Percentiles rank a stretch among this genome's conserved stretches.
phyloP scores from a whole-genome alignment of 2,888 invertebrate genomes.

The Strigamia crassipes region DNA sequence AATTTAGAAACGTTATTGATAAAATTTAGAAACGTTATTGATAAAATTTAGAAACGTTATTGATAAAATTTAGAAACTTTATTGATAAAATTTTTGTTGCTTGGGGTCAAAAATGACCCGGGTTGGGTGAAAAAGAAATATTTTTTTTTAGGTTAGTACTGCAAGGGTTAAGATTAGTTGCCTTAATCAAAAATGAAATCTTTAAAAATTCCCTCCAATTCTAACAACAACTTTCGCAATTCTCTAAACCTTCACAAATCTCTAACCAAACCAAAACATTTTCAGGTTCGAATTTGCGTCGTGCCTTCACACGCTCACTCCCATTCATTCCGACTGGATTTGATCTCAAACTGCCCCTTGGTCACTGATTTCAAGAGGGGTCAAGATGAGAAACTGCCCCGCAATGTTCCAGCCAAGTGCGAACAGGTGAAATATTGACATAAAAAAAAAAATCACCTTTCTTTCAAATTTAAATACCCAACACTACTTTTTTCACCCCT shows the following conservation, averaged over 20 bases:
- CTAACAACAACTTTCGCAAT: too few relatives aligned
- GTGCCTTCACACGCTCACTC: constrained; percentile 12
- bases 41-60: too few relatives aligned
- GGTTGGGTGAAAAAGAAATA: too few relatives aligned
- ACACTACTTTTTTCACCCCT: background rate
- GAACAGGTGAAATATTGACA: background rate
- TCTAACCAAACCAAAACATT: background rate
- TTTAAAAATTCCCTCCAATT: too few relatives aligned
- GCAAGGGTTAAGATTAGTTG: too few relatives aligned
- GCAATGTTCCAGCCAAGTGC: background rate
- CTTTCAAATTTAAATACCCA: background rate
- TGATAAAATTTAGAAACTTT: too few relatives aligned
- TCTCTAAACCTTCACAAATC: background rate
- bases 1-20: too few relatives aligned
- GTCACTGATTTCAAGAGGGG: background rate
- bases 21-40: too few relatives aligned
- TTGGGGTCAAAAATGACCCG: too few relatives aligned
- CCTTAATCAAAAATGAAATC: too few relatives aligned
- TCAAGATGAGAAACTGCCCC: background rate
- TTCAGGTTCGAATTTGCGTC: background rate
- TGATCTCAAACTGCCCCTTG: background rate
- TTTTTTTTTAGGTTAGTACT: too few relatives aligned
- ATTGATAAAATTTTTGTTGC: too few relatives aligned
- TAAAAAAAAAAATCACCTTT: background rate
- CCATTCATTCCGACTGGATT: background rate